These are phyloP conservation scores for Lasioglossum lativentre DNA, from an alignment of 2,888 invertebrate species.

Conservation along the genomic window DNA sequence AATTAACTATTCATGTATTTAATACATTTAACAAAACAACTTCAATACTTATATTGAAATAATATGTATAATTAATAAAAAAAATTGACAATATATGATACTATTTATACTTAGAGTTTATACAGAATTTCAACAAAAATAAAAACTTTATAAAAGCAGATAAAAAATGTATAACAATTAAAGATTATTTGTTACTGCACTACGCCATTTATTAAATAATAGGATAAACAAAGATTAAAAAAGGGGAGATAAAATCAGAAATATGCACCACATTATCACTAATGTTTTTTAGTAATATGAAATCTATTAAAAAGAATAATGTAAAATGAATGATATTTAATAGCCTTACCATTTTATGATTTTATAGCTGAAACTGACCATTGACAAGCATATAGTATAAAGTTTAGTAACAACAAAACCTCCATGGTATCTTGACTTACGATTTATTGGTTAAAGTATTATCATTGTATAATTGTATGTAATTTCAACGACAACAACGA, in stretches of 20 bases:
- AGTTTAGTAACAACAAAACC: conserved; percentile 72
- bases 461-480: conserved; percentile 33
- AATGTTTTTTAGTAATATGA: not conserved
- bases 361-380: conserved; percentile 68
- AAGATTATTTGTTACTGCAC: not conserved
- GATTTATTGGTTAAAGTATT: conserved; percentile 61
- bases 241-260: not conserved
- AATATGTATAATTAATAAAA: not conserved
- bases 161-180: conserved; percentile 17
- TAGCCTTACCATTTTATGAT: conserved; percentile 79
- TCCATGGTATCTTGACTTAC: conserved; percentile 71
- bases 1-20: not conserved
- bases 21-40: not conserved
- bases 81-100: not conserved
- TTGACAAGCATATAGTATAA: conserved; percentile 74
- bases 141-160: not conserved
- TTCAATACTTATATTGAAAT: not conserved
- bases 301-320: not conserved
- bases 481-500: not conserved
- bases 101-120: not conserved
- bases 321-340: not conserved
- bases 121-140: not conserved
- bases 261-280: not conserved
- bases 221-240: not conserved
- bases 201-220: conserved; percentile 7